Conservation (phyloP, 2,888 invertebrate genomes). For the Agrotis ipsilon region DNA sequence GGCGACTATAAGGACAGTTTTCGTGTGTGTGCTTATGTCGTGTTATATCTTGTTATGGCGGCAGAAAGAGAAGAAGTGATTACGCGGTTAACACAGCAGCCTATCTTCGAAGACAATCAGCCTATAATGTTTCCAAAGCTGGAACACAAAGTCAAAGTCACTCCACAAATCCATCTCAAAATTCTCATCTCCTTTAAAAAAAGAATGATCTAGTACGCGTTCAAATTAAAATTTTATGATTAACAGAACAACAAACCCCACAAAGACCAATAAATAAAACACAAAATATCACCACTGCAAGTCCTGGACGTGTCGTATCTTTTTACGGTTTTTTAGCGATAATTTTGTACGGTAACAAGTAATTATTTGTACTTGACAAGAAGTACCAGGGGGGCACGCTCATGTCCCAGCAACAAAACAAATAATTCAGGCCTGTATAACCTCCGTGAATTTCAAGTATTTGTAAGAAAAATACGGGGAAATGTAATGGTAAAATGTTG, state of each 20-base stretch:
- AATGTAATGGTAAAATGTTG: conserved; percentile 27
- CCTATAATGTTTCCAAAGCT: too few species aligned
- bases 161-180: too few species aligned
- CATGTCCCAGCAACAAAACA: conserved; percentile 29
- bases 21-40: too few species aligned
- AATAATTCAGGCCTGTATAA: conserved; percentile 36
- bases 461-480: conserved; percentile 33
- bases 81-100: too few species aligned
- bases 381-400: conserved; percentile 30
- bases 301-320: conserved; percentile 47
- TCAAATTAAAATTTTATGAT: conserved; percentile 59
- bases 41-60: too few species aligned
- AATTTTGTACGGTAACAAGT: conserved; percentile 39
- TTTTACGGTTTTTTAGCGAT: conserved; percentile 48
- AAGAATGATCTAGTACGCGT: conserved; percentile 39
- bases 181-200: too few species aligned
- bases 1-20: neutral
- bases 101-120: too few species aligned
- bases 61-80: too few species aligned
- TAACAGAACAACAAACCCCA: conserved; percentile 31
- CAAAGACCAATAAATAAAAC: conserved; percentile 55
- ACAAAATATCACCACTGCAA: conserved; percentile 43
- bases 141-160: too few species aligned
- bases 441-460: conserved; percentile 45
- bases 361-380: conserved; percentile 52